Evolutionary conservation across 2,113 vertebrate genomes (phyloP).

Genomic region (Xiphophorus couchianus): DNA sequence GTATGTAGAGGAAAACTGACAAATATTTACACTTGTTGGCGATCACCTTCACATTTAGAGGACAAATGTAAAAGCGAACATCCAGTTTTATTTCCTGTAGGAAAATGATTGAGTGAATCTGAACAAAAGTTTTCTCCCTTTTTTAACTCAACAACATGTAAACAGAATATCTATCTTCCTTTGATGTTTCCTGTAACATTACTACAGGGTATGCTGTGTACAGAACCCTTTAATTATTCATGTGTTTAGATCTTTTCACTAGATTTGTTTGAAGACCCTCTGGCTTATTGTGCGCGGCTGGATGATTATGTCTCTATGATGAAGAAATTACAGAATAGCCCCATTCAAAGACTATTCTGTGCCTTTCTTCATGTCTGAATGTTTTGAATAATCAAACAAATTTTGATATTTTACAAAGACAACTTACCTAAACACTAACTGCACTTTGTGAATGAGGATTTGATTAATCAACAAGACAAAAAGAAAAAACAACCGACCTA

Average conservation of each 20-base stretch:
- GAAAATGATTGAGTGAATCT: too few species aligned
- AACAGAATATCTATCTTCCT: neutral
- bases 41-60: too few species aligned
- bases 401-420: too few species aligned
- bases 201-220: too few species aligned
- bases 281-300: neutral
- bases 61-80: neutral
- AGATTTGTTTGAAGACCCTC: neutral
- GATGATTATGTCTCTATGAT: neutral
- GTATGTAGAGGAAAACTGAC: neutral
- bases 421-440: too few species aligned
- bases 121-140: too few species aligned
- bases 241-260: neutral
- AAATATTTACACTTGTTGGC: too few species aligned
- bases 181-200: neutral
- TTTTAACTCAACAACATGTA: too few species aligned
- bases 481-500: neutral
- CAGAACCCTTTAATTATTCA: neutral
- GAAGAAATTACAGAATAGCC: too few species aligned
- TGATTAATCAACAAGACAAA: neutral
- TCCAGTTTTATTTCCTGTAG: neutral
- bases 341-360: too few species aligned
- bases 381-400: too few species aligned
- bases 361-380: too few species aligned
- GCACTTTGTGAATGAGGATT: neutral